Evolutionary conservation across 1,140 invertebrate genomes (phyloP).

Genomic region (Leptinotarsa texana): DNA sequence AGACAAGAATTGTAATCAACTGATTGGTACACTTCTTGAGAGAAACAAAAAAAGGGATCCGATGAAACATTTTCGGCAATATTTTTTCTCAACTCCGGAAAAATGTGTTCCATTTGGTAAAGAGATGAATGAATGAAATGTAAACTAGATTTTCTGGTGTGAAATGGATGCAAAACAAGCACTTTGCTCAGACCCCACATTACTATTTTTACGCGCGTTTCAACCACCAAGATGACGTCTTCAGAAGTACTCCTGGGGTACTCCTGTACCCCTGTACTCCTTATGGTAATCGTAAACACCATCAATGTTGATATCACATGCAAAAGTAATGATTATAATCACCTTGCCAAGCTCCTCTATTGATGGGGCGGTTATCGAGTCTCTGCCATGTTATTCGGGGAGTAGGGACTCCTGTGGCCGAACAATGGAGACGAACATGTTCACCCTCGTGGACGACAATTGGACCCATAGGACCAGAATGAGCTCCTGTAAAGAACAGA

Average conservation of each 20-base stretch:
- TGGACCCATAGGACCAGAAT: conserved; percentile 52
- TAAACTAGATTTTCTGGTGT: no score
- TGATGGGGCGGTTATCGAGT: conserved; percentile 68
- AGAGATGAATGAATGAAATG: no score
- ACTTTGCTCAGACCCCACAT: no score
- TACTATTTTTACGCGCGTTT: no score
- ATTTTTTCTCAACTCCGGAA: no score
- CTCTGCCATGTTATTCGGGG: conserved; percentile 78
- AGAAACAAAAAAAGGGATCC: no score
- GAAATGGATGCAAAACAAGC: no score
- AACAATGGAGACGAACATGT: conserved; percentile 75
- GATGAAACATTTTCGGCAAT: no score
- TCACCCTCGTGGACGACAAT: conserved; percentile 73
- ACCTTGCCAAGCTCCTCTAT: conserved; percentile 66
- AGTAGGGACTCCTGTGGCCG: conserved; percentile 72
- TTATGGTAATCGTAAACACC: neutral
- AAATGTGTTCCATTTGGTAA: no score
- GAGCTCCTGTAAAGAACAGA: conserved; percentile 42
- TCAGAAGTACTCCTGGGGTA: neutral
- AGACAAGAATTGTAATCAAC: no score
- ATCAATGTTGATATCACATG: neutral
- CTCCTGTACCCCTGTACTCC: neutral
- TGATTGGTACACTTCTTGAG: no score
- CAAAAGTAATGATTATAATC: neutral
- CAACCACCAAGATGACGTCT: neutral